A percentile compares a stretch with the other conserved stretches of the same genome.
phyloP scores from a whole-genome alignment of 2,888 invertebrate species.

The Drosophila neotestacea region DNA sequence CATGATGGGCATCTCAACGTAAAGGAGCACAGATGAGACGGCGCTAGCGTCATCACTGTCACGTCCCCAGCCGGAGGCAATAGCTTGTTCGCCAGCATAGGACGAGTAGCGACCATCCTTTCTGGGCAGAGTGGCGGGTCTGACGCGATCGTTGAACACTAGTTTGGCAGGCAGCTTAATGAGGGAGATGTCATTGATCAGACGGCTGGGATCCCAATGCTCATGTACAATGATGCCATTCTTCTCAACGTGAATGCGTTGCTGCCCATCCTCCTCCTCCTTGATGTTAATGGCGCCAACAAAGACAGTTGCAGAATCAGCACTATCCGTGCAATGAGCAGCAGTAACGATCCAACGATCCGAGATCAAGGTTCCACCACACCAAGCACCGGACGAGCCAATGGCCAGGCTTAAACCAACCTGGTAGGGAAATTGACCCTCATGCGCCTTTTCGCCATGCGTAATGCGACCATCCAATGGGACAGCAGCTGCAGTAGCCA shows the following conservation, averaged over 20 bases:
- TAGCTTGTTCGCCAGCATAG: slow-evolving; percentile 54
- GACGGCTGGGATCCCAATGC: slow-evolving; percentile 45
- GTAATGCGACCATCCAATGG: slow-evolving; percentile 64
- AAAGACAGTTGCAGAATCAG: slow-evolving; percentile 53
- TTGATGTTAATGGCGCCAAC: slow-evolving; percentile 66
- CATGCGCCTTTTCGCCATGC: slow-evolving; percentile 60
- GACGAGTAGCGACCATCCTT: slow-evolving; percentile 51
- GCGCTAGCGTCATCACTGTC: slow-evolving; percentile 63
- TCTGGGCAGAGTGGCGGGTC: slow-evolving; percentile 61
- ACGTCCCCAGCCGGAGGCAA: slow-evolving; percentile 81
- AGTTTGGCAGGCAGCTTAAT: slow-evolving; percentile 64
- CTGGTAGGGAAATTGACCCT: slow-evolving; percentile 75
- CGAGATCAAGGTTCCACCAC: slow-evolving; percentile 72
- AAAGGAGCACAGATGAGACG: slow-evolving; percentile 64
- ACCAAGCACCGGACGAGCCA: slow-evolving; percentile 56
- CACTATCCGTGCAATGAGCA: slow-evolving; percentile 68
- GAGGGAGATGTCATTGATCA: slow-evolving; percentile 75
- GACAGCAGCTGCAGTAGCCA: slow-evolving; percentile 43
- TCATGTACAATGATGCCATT: slow-evolving; percentile 54
- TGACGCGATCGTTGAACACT: slow-evolving; percentile 51
- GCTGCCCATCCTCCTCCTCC: slow-evolving; percentile 54
- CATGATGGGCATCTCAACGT: slow-evolving; percentile 67
- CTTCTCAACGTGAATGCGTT: slow-evolving; percentile 41
- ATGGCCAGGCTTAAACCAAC: slow-evolving; percentile 67
- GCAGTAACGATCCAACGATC: slow-evolving; percentile 68